Percentiles rank a stretch among this genome's conserved stretches.
Conservation (phyloP, 2,888 invertebrate genomes). For the Drosophila mettleri region DNA sequence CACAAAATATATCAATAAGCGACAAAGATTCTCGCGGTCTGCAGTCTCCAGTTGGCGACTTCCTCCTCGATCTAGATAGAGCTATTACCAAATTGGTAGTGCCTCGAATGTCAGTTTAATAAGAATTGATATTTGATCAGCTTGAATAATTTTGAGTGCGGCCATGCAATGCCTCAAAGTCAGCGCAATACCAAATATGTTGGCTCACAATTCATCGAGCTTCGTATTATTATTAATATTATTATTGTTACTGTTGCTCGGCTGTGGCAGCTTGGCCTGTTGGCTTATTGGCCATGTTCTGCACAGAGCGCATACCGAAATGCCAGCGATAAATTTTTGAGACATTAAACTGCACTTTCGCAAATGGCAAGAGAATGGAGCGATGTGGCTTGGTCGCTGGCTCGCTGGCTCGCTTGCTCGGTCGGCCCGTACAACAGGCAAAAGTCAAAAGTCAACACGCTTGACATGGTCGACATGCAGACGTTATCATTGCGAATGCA, state of each 20-base stretch:
- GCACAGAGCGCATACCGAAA: conserved; percentile 71
- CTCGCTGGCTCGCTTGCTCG: conserved; percentile 1
- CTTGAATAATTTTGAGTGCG: neutral
- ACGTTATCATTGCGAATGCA: conserved; percentile 74
- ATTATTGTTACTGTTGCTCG: neutral
- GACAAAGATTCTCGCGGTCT: neutral
- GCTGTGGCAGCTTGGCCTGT: conserved; percentile 8
- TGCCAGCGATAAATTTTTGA: conserved; percentile 80
- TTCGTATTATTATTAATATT: conserved; percentile 20
- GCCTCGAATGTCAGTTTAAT: conserved; percentile 1
- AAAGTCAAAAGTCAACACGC: conserved; percentile 82
- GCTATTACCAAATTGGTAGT: neutral
- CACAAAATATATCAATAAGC: neutral
- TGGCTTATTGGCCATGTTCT: conserved; percentile 72
- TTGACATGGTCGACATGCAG: conserved; percentile 80
- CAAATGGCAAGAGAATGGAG: conserved; percentile 38
- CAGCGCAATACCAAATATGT: neutral
- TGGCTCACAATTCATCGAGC: neutral
- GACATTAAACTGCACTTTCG: conserved; percentile 80
- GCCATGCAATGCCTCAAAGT: conserved; percentile 6
- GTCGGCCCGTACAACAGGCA: conserved; percentile 35
- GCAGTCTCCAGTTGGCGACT: neutral
- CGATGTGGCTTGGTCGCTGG: conserved; percentile 10
- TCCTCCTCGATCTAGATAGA: neutral
- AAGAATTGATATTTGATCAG: conserved; percentile 10